phyloP scores from a whole-genome alignment of 23 tunicate genomes.

The Botrylloides violaceus region DNA sequence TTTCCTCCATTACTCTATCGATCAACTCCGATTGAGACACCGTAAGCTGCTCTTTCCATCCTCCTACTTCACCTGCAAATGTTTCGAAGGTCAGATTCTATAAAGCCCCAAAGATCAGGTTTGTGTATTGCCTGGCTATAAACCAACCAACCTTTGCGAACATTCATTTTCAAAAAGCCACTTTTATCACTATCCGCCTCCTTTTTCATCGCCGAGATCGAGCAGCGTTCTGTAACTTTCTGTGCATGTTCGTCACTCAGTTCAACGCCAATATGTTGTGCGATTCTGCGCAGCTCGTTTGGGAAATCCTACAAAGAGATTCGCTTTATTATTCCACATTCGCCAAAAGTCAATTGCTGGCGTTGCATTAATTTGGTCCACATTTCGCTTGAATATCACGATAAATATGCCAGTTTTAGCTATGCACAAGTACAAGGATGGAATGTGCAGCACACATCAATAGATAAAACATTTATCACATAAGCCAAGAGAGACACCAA shows the following conservation, averaged over 20 bases:
- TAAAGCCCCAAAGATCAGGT: no score
- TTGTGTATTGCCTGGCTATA: no score
- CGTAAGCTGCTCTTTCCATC: background rate
- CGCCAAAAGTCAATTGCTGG: no score
- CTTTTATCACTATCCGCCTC: background rate
- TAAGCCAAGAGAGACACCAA: no score
- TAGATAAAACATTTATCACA: no score
- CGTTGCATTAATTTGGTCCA: no score
- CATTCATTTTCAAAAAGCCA: constrained; percentile 3
- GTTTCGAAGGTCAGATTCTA: background rate
- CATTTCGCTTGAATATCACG: background rate
- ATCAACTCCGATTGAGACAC: background rate
- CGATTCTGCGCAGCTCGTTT: background rate
- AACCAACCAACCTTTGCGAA: constrained; percentile 15
- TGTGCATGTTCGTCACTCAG: background rate
- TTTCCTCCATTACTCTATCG: background rate
- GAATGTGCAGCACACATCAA: no score
- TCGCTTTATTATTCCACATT: no score
- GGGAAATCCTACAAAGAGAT: background rate
- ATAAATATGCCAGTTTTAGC: no score
- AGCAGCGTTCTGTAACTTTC: background rate
- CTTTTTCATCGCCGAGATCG: background rate
- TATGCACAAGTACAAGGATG: no score
- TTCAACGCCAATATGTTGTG: background rate
- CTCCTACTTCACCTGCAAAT: background rate